Evolutionary conservation across 2,113 vertebrate species (phyloP), one percentile per base, ranked within the genome.

Genomic region (Sinocyclocheilus grahami): DNA sequence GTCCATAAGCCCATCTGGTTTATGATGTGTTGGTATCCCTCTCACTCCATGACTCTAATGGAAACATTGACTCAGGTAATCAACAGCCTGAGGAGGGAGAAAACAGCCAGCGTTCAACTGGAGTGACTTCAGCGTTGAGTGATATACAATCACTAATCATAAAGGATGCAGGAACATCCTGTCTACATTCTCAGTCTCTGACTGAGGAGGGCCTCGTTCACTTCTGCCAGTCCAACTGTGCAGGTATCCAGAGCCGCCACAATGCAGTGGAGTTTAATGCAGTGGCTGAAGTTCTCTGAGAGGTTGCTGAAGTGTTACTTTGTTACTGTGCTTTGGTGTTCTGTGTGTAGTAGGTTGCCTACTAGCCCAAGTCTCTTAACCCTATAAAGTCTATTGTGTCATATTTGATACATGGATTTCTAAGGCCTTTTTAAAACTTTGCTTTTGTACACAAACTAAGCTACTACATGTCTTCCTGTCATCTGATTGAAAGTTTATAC

Each of bases 101-200:
- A 82, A 71, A 82, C 63, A 37, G 46, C 18, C 63, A 22, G 46
- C 69, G 46, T 30, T 82, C 42, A 53, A 46, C 63, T 67, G 62
- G 24, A 71, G 10, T 82, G 24, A 82, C 60, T 53, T 71, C 27
- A 82, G 8, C 22, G 46, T 53, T 67, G 80, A 82, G 24, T 82
- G 80, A 82, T 82, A 82, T 82, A 82, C 80, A 82, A 46, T 62
- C 37, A 46, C 39, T 81, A 10, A 71, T 82, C 81, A 71, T 82
- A 82, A 67, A 27, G 79, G 60, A 67, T 53, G 48, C 63, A 82
- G 63, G 80, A 82, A 69, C 27, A 55, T 82, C 63, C 46, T 33
- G 46, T 71, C 63, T 71, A 53, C 81, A 82, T 82, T 71, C 81
- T 37, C 1, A 20, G 14, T 33, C 27, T 53, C 8, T 71, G 80